A percentile compares a stretch with the other conserved stretches of the same genome.
These are phyloP conservation scores for Dasyprocta punctata DNA, from an alignment of 2,113 vertebrate genomes.

Conservation along the genomic window DNA sequence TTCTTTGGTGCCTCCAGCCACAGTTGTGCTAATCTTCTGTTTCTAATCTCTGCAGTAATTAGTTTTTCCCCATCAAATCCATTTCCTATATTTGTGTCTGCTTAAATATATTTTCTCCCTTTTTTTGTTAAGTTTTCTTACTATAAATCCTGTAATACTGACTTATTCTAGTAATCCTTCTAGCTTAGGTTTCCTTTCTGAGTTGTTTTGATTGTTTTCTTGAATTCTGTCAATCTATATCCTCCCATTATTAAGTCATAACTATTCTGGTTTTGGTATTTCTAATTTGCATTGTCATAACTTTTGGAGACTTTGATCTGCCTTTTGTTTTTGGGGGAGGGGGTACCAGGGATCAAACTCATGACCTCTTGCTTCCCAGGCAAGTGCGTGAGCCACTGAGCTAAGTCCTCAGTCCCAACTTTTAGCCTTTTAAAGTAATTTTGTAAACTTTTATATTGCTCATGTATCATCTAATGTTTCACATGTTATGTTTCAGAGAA, in stretches of 20 bases:
- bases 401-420: no score
- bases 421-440: no score
- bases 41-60: neutral
- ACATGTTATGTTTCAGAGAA: neutral
- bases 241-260: neutral
- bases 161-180: neutral
- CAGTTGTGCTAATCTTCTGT: accelerated
- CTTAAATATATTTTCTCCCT: neutral
- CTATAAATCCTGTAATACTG: neutral
- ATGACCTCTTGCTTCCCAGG: no score
- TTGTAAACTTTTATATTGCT: neutral
- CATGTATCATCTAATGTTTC: neutral
- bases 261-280: neutral
- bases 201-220: neutral
- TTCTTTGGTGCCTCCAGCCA: neutral
- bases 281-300: neutral
- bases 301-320: neutral
- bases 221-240: neutral
- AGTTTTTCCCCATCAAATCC: neutral
- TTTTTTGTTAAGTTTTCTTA: neutral
- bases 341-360: no score
- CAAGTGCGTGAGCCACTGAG: no score
- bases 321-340: no score
- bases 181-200: neutral
- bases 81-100: neutral